Conservation (phyloP, 2,888 invertebrate genomes). For the Teinopalpus imperialis region DNA sequence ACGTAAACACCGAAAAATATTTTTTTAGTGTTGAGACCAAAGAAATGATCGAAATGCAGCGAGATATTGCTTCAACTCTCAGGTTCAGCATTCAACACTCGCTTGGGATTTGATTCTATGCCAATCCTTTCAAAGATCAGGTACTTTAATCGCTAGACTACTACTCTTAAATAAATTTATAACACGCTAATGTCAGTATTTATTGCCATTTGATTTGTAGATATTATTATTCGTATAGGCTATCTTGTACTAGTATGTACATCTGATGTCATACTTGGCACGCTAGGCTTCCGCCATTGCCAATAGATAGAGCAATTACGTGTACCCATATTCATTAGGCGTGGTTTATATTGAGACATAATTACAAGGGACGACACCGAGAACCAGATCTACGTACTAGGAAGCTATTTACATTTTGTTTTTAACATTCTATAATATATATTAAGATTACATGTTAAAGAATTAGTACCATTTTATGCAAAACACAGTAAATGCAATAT, state of each 20-base stretch:
- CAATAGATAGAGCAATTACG: slow-evolving; percentile 47
- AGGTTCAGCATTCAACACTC: too few species aligned
- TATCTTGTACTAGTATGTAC: slow-evolving; percentile 10
- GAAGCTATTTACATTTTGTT: slow-evolving; percentile 34
- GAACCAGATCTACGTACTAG: slow-evolving; percentile 37
- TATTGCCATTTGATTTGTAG: slow-evolving; percentile 1
- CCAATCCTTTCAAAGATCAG: too few species aligned
- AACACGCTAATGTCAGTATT: too few species aligned
- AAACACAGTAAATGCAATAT: too few species aligned
- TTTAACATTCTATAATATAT: slow-evolving; percentile 5
- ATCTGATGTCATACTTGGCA: slow-evolving; percentile 32
- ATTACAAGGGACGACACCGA: slow-evolving; percentile 54
- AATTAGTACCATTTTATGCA: background rate
- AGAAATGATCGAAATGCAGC: too few species aligned
- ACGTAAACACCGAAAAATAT: too few species aligned
- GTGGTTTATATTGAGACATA: slow-evolving; percentile 39
- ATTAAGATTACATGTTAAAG: too few species aligned
- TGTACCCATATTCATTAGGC: slow-evolving; percentile 53
- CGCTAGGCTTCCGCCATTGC: slow-evolving; percentile 44
- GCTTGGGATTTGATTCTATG: too few species aligned
- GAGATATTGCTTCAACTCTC: too few species aligned
- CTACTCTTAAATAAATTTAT: too few species aligned
- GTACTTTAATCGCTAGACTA: too few species aligned
- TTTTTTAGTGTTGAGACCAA: too few species aligned
- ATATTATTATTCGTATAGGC: slow-evolving; percentile 5